Base-by-base conservation (phyloP, 2,113 vertebrate species). In the Bos indicus region DNA sequence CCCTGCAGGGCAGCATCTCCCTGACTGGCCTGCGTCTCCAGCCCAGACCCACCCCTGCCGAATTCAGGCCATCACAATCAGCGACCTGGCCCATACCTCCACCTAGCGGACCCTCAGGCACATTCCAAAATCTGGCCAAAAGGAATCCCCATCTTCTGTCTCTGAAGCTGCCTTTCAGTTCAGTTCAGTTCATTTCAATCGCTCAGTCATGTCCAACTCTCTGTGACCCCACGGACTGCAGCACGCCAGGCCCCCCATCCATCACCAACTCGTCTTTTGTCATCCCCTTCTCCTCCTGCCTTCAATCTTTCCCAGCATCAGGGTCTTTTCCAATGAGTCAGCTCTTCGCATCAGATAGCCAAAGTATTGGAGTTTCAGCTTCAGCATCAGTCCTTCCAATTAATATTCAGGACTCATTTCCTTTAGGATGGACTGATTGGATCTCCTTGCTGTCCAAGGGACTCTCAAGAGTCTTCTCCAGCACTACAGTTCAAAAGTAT, bases 131-230 rank as follows among this genome's bases (percentile, higher is more conserved):
- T 21, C 57, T 1, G 23, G 5, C 23, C 21, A 59, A 36, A 83
- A 51, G n/a, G 16, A 83, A 46, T n/a, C 15, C 26, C 67, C 3
- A 4, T 6, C 33, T 60, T 84, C n/a, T 48, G 43, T 83, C 40
- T 71, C 81, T 59, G 25, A 54, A 71, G 40, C 67, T 21, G 21
- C 25, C 28, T 71, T 36, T 71, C n/a, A 36, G 64, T 67, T 67
- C 1, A n/a, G 33, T 71, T 64, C 62, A n/a, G 62, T 60, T 64
- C 30, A 17, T 15, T 71, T 67, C 62, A 67, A 16, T n/a, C 7
- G 0, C 62, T n/a, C 62, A n/a, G 62, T 19, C 2, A 0, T 6
- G 67, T 40, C 19, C 5, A 11, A 2, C n/a, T 40, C n/a, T 74
- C 23, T 40, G 10, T 40, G n/a, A 74, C 10, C 67, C n/a, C 10